Evolutionary conservation across 2,797 vertebrate genomes (phyloP), one percentile per base, ranked within the genome.

Genomic region (Melanotaenia parkinsoni): DNA sequence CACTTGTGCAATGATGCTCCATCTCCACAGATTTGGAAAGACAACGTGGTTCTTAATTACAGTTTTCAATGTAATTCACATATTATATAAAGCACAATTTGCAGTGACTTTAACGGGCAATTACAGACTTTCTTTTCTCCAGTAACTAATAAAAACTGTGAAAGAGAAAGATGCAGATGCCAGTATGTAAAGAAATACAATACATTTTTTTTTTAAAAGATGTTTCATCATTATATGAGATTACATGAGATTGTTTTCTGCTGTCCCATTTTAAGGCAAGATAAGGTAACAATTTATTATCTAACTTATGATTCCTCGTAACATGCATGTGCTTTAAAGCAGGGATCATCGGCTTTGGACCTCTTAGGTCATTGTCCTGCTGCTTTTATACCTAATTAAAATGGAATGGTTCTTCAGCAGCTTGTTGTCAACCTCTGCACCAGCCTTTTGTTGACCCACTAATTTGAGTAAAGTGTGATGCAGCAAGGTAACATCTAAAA

Each of bases 1-100:
- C 56, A 74, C 68, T 58, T 53, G 69, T 80, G 80, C 47, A n/a
- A 79, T 57, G 70, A 86, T 67, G 69, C 67, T 22, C 11, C 9
- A 47, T 66, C 81, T 83, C 77, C 57, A 65, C 65, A 74, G 81
- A 79, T 65, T 51, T 64, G 63, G 12, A 54, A 11, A 14, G 37
- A 70, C 40, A 66, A 67, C 16, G 14, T 18, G 40, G 40, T 14
- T 43, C 40, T 16, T 43, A 18, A 43, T 43, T 43, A 40, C 38
- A 43, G 40, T 18, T 72, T 58, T 78, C 67, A 70, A 53, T 74
- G 75, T 43, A 85, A 84, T 59, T 43, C 50, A 73, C 68, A 62
- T 43, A 47, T 58, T 59, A 75, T 32, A 68, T 67, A 37, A 84
- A 65, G 43, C 18, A 28, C 43, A 58, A 57, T 4, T 43, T 43